Evolutionary conservation across 2,113 vertebrate genomes (phyloP).

Genomic region (Pseudorasbora parva): DNA sequence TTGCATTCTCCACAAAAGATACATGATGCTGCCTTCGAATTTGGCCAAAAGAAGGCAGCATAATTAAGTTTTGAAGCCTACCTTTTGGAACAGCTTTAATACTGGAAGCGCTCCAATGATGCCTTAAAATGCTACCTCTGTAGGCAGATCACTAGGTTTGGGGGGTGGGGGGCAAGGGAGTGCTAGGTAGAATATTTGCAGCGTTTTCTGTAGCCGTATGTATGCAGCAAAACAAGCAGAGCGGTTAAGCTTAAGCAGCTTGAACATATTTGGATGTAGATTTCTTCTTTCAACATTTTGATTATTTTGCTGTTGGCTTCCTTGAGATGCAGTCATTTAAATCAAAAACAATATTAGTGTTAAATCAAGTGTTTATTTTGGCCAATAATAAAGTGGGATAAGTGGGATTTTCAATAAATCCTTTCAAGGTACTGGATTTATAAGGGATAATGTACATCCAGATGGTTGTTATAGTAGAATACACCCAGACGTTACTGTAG

Average conservation of each 20-base stretch:
- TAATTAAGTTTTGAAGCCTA: constrained; percentile 14
- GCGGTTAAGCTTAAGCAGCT: background rate
- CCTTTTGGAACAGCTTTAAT: background rate
- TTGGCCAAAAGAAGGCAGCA: constrained; percentile 13
- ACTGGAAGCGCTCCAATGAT: background rate
- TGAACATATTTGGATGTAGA: background rate
- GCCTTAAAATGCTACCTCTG: background rate
- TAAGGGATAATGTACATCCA: no score
- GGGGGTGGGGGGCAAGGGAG: background rate
- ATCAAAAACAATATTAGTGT: background rate
- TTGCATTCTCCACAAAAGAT: background rate
- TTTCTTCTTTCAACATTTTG: background rate
- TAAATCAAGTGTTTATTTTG: background rate
- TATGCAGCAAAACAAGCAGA: background rate
- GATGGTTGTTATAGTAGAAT: no score
- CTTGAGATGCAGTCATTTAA: background rate
- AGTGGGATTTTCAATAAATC: background rate
- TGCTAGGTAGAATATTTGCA: constrained; percentile 10
- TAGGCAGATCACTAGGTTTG: constrained; percentile 9
- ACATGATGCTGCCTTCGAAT: constrained; percentile 1
- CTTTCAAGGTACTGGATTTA: no score
- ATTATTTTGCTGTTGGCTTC: background rate
- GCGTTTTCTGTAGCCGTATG: background rate
- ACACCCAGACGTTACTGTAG: no score
- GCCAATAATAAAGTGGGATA: background rate